phyloP scores from a whole-genome alignment of 1,140 invertebrate species.

The Camponotus vicinus region DNA sequence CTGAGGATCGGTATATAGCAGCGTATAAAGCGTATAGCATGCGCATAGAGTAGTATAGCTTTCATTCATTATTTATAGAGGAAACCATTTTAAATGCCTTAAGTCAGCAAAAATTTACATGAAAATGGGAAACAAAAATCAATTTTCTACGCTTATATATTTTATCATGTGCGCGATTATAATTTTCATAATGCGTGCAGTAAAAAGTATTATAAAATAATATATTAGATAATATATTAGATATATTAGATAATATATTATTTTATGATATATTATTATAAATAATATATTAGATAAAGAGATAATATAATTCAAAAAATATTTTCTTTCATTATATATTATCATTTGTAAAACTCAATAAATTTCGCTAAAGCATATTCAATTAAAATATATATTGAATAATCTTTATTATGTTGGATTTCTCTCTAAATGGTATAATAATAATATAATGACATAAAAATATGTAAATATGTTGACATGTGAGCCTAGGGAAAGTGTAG shows the following conservation, averaged over 20 bases:
- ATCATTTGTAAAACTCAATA: background rate
- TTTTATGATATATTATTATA: background rate
- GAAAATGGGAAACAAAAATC: background rate
- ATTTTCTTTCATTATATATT: background rate
- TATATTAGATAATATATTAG: background rate
- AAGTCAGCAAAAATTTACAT: background rate
- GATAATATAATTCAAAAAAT: background rate
- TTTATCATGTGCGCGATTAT: background rate
- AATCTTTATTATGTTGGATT: background rate
- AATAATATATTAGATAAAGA: background rate
- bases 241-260: too few species aligned
- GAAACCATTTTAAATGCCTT: background rate
- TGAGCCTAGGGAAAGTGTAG: conserved; percentile 63
- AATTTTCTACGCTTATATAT: background rate
- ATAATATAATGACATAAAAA: background rate
- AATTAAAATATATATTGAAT: background rate
- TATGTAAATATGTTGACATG: background rate
- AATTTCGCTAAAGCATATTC: background rate
- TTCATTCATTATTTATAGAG: conserved; percentile 37
- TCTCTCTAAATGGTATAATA: background rate
- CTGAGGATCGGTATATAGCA: background rate
- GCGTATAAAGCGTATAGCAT: too few species aligned
- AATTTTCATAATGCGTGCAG: background rate
- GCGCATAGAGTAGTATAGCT: background rate
- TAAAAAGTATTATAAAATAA: background rate